Percentiles rank a stretch among this genome's conserved stretches.
phyloP scores from a whole-genome alignment of 2,888 invertebrate species.

The Plutella xylostella region DNA sequence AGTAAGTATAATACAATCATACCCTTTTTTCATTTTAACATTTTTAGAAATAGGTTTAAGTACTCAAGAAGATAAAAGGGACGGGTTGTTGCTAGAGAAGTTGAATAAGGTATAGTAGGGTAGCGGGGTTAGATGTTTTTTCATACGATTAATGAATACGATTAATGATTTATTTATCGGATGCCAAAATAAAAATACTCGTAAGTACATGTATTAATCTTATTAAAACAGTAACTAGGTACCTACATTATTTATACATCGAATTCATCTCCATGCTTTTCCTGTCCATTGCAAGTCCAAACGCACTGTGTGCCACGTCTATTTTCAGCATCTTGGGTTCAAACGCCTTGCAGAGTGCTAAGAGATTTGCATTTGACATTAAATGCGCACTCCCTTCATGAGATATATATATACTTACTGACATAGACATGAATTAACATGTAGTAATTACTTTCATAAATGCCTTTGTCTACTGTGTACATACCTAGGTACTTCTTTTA shows the following conservation, averaged over 20 bases:
- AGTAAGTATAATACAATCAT: no score
- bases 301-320: constrained; percentile 1
- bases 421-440: no score
- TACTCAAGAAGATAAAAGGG: no score
- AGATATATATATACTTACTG: no score
- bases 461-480: no score
- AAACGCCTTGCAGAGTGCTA: neutral
- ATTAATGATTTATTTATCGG: neutral
- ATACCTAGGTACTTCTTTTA: neutral
- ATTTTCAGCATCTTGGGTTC: constrained; percentile 2
- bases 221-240: neutral
- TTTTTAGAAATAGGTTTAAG: no score
- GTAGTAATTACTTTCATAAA: no score
- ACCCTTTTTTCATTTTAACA: no score
- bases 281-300: constrained; percentile 1
- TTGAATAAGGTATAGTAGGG: neutral
- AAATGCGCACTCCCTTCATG: no score
- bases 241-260: neutral
- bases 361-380: no score
- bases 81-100: no score
- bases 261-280: neutral
- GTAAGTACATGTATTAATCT: neutral
- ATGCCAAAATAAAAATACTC: neutral
- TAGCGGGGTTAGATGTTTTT: neutral
- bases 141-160: neutral